These are phyloP conservation scores for Lithobius niger DNA, from an alignment of 1,140 invertebrate species.

Conservation along the genomic window DNA sequence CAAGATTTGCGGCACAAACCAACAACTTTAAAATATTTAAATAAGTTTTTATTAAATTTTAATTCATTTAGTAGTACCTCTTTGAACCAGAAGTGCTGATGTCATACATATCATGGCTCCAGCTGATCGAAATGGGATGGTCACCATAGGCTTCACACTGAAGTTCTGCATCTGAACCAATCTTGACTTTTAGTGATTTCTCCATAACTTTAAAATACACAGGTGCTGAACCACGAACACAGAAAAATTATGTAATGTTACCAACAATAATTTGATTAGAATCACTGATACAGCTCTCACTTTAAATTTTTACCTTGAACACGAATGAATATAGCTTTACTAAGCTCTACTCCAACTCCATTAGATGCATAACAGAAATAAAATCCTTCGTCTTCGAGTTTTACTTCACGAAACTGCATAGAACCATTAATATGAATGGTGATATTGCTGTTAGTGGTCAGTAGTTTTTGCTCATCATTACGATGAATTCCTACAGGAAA, in stretches of 20 bases:
- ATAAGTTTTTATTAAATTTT: no score
- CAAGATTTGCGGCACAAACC: no score
- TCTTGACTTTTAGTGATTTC: not conserved
- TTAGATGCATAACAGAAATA: slow-evolving; percentile 12
- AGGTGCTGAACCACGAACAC: not conserved
- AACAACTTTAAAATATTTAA: no score
- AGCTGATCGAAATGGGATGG: not conserved
- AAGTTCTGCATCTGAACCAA: not conserved
- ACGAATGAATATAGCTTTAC: slow-evolving; percentile 8
- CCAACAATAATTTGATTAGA: not conserved
- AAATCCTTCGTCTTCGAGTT: slow-evolving; percentile 4
- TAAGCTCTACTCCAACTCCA: slow-evolving; percentile 7
- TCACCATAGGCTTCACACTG: not conserved
- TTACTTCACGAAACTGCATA: slow-evolving; percentile 9
- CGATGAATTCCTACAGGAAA: no score
- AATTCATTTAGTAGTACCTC: no score
- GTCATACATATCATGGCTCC: no score
- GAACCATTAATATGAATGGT: no score
- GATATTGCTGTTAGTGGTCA: no score
- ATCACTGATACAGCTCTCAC: not conserved
- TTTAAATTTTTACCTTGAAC: slow-evolving; percentile 10
- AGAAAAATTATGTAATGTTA: not conserved
- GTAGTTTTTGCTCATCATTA: no score
- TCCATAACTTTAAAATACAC: not conserved
- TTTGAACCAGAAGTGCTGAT: no score